Evolutionary conservation across 1,140 invertebrate genomes (phyloP).

Genomic region (Limonius californicus): DNA sequence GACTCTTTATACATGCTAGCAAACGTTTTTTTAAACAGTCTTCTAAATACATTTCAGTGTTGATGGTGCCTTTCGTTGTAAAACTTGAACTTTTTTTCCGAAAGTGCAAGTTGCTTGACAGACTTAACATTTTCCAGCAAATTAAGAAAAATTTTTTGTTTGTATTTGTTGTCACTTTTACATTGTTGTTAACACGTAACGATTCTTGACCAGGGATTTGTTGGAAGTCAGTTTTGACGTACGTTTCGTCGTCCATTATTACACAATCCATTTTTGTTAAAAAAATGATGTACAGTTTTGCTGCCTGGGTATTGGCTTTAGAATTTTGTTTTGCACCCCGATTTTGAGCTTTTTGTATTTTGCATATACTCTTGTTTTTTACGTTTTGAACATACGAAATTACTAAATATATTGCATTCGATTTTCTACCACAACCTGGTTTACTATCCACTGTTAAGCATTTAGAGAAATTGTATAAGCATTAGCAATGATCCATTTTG

Average conservation of each 20-base stretch:
- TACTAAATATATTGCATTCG: too few species aligned
- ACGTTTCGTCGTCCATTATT: constrained; percentile 1
- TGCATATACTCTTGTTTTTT: too few species aligned
- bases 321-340: too few species aligned
- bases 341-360: too few species aligned
- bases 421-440: too few species aligned
- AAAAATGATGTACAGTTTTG: background rate
- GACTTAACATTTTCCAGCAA: background rate
- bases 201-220: background rate
- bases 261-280: background rate
- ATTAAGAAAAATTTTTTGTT: background rate
- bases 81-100: background rate
- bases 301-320: background rate
- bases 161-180: too few species aligned
- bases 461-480: too few species aligned
- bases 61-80: background rate
- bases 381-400: too few species aligned
- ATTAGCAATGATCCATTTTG: too few species aligned
- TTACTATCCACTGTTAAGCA: too few species aligned
- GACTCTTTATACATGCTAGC: background rate
- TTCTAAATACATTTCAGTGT: background rate
- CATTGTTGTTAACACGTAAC: background rate
- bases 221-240: background rate
- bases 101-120: background rate
- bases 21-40: background rate